Evolutionary conservation across 2,888 invertebrate species (phyloP).

Genomic region (Blera fallax): DNA sequence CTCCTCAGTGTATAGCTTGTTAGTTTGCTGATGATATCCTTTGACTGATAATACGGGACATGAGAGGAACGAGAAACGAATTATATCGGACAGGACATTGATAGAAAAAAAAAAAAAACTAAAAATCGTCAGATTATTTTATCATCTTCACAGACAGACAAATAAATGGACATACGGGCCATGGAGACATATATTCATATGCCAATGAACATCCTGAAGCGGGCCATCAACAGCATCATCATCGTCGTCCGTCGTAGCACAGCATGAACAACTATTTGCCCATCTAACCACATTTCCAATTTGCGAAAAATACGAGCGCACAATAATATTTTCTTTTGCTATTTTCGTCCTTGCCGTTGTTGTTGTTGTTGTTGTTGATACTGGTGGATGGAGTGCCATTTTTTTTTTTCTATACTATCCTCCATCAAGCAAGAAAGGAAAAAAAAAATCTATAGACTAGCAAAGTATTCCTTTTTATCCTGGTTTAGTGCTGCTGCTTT

Average conservation of each 20-base stretch:
- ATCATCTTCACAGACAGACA: conserved; percentile 61
- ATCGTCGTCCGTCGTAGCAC: conserved; percentile 14
- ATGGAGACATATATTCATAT: conserved; percentile 32
- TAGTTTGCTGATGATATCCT: conserved; percentile 66
- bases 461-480: conserved; percentile 69
- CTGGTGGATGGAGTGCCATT: conserved; percentile 21
- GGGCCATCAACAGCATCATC: conserved; percentile 45
- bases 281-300: conserved; percentile 71
- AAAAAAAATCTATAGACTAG: conserved; percentile 56
- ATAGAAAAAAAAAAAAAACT: conserved; percentile 3
- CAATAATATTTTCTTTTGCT: conserved; percentile 69
- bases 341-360: conserved; percentile 53
- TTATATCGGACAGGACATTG: conserved; percentile 58
- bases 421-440: conserved; percentile 24
- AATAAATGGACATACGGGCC: conserved; percentile 24
- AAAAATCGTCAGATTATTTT: conserved; percentile 45
- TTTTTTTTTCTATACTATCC: conserved; percentile 23
- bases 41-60: conserved; percentile 68
- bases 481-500: conserved; percentile 58
- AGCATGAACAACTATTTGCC: conserved; percentile 56
- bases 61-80: conserved; percentile 50
- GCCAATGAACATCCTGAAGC: conserved; percentile 58
- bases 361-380: conserved; percentile 16
- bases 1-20: conserved; percentile 31
- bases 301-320: conserved; percentile 71